These are phyloP conservation scores for Poeciliopsis prolifica DNA, from an alignment of 2,113 vertebrate species.

Conservation along the genomic window DNA sequence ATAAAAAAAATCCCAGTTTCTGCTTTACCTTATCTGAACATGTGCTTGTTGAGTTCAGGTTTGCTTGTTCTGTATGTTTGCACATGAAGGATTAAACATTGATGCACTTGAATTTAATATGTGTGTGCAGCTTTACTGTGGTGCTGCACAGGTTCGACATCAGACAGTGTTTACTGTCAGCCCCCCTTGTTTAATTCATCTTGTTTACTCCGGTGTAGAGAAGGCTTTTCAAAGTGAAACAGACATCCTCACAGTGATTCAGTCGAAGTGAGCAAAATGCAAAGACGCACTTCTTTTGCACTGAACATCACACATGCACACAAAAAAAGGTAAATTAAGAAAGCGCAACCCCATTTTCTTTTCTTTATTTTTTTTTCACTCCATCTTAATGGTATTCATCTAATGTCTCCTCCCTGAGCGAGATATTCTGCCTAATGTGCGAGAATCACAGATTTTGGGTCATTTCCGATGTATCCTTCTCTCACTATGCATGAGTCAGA, in stretches of 20 bases:
- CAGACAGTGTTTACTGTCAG: conserved; percentile 58
- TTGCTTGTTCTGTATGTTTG: conserved; percentile 6
- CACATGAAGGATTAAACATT: conserved; percentile 5
- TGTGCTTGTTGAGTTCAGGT: conserved; percentile 8
- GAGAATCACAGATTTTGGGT: conserved; percentile 50
- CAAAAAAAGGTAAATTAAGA: conserved; percentile 23
- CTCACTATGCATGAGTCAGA: conserved; percentile 50
- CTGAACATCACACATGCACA: conserved; percentile 8
- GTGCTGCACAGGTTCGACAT: conserved; percentile 44
- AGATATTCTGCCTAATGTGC: conserved; percentile 39
- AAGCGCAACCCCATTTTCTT: not conserved
- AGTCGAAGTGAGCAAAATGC: conserved; percentile 14
- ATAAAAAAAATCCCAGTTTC: conserved; percentile 5
- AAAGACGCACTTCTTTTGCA: conserved; percentile 32
- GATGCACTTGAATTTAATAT: conserved; percentile 16
- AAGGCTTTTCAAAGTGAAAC: conserved; percentile 26
- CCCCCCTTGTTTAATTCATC: conserved; percentile 60
- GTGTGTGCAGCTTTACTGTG: conserved; percentile 18
- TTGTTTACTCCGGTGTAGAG: conserved; percentile 48
- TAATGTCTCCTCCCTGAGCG: conserved; percentile 14
- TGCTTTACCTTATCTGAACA: conserved; percentile 42
- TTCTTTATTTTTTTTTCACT: conserved; percentile 21
- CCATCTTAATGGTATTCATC: conserved; percentile 27
- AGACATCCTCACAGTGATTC: conserved; percentile 21
- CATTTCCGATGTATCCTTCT: conserved; percentile 42